Percentiles rank a stretch among this genome's conserved stretches.
Evolutionary conservation across 2,113 vertebrate species (phyloP).

Genomic region (Halichoerus grypus): DNA sequence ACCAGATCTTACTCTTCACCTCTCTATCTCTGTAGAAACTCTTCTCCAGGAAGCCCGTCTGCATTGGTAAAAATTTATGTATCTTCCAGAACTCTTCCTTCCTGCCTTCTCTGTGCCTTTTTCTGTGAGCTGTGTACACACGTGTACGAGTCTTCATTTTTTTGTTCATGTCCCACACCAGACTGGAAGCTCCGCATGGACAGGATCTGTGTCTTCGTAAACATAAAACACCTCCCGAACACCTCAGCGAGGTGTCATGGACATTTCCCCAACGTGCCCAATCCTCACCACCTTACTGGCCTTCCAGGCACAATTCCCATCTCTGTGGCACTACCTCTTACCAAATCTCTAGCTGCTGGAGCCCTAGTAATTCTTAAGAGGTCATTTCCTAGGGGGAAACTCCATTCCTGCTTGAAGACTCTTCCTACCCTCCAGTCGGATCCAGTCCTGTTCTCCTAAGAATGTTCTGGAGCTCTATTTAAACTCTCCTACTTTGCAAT

Average conservation of each 20-base stretch:
- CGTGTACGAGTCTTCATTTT: accelerated
- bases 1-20: not conserved
- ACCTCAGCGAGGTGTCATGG: accelerated
- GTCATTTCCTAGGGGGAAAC: not conserved
- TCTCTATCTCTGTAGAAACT: not conserved
- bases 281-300: accelerated
- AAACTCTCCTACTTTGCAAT: not conserved
- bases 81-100: accelerated
- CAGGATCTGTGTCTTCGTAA: not conserved
- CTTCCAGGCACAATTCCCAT: not conserved
- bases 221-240: accelerated
- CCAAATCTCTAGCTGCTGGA: not conserved
- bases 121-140: accelerated
- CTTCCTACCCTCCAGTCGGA: not conserved
- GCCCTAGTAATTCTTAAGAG: not conserved
- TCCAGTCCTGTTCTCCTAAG: not conserved
- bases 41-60: too few relatives aligned
- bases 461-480: accelerated
- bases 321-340: accelerated
- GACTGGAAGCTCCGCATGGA: accelerated
- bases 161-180: not conserved
- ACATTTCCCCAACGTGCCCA: accelerated
- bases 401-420: not conserved
- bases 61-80: accelerated
- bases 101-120: accelerated